Evolutionary conservation across 2,797 vertebrate genomes (phyloP).

Genomic region (Eremophila alpestris): DNA sequence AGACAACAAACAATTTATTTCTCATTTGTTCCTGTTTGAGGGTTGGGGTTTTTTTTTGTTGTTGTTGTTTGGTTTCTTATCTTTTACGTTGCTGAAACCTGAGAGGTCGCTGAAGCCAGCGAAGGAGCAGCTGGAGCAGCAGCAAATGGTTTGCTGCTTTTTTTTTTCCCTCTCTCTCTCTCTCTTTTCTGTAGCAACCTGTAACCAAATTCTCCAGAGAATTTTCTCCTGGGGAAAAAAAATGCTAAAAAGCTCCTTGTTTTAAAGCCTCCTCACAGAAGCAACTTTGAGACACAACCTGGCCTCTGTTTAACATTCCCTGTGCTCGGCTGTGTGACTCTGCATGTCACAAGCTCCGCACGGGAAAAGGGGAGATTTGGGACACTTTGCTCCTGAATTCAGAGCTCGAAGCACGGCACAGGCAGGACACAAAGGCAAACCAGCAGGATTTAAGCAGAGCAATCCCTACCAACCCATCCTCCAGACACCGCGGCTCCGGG

Average conservation of each 20-base stretch:
- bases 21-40: background rate
- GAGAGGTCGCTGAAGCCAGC: background rate
- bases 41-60: background rate
- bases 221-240: background rate
- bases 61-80: background rate
- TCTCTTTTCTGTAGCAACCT: slow-evolving; percentile 13
- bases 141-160: background rate
- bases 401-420: background rate
- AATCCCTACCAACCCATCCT: background rate
- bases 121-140: slow-evolving; percentile 6
- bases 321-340: background rate
- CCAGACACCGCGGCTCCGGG: background rate
- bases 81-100: background rate
- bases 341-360: rapidly evolving
- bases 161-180: background rate
- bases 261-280: slow-evolving; percentile 8
- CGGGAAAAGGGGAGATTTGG: background rate
- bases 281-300: background rate
- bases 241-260: slow-evolving; percentile 18
- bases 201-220: slow-evolving; percentile 34
- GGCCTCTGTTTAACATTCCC: background rate
- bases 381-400: background rate
- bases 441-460: background rate
- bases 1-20: background rate
- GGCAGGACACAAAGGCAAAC: background rate